These are phyloP conservation scores for Silurus glanis DNA, from an alignment of 2,113 vertebrate species.

Conservation along the genomic window DNA sequence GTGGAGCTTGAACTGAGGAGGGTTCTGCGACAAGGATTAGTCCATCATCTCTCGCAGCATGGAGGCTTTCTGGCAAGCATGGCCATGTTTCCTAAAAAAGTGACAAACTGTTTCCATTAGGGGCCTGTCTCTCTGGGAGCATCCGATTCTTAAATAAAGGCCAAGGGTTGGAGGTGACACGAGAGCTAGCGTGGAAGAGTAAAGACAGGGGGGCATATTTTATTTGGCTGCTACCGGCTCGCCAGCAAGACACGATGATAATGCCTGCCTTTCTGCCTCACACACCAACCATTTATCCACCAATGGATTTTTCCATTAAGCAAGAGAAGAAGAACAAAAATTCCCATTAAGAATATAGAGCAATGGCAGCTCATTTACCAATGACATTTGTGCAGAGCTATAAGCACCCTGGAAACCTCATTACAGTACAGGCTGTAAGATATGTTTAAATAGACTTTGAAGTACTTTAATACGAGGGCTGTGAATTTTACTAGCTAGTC, in stretches of 20 bases:
- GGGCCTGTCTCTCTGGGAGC: constrained; percentile 32
- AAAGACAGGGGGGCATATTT: constrained; percentile 45
- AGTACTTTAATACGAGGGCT: not conserved
- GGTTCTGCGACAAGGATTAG: constrained; percentile 28
- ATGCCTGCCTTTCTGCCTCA: constrained; percentile 40
- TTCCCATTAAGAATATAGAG: constrained; percentile 43
- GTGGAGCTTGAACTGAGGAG: not conserved
- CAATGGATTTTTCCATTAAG: constrained; percentile 48
- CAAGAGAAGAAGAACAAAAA: constrained; percentile 43
- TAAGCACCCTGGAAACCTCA: constrained; percentile 13
- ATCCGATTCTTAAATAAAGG: constrained; percentile 52
- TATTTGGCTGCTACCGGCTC: constrained; percentile 36
- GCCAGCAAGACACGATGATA: constrained; percentile 42
- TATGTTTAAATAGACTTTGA: constrained; percentile 24
- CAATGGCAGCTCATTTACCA: constrained; percentile 43
- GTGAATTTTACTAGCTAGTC: not conserved
- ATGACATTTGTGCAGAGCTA: constrained; percentile 39
- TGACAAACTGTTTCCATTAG: constrained; percentile 50
- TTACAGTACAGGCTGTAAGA: constrained; percentile 3
- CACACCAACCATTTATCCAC: constrained; percentile 44
- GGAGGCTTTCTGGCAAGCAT: constrained; percentile 1
- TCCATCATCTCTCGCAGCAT: not conserved
- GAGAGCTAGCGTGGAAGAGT: constrained; percentile 26
- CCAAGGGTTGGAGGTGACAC: constrained; percentile 46
- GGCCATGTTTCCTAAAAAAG: constrained; percentile 40